Evolutionary conservation across 2,113 vertebrate species (phyloP), one percentile per base, ranked within the genome.

Genomic region (Aleadryas rufinucha): DNA sequence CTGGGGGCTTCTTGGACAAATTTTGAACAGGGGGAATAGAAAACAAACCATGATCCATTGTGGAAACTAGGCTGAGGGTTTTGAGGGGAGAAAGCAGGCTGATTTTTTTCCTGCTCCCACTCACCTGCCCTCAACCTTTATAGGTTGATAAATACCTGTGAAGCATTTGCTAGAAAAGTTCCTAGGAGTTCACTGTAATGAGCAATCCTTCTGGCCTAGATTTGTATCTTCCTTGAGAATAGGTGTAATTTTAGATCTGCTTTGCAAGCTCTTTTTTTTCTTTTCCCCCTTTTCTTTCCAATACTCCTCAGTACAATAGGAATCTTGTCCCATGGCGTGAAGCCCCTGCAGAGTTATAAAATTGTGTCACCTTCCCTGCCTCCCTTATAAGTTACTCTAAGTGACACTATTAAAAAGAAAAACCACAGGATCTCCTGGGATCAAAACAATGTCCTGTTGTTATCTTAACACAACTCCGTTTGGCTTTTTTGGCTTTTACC

Each of bases 201-300:
- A 98, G 95, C 97, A 97, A 97, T 90, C 95, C 97, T 98, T 95
- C 74, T 98, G 98, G 97, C 97, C 97, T 97, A 98, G 96, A 98
- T 98, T 97, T 97, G 96, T 96, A 94, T 97, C 97, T 98, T 98
- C 95, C 98, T 97, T 97, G 98, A 98, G 98, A 98, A 98, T 96
- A 98, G 95, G 89, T 96, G 95, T 97, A 97, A 98, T 98, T 98
- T 98, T 97, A 97, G 84, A 98, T 93, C 94, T 98, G 95, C 97
- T 97, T 97, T 96, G 95, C 96, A 95, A 95, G 95, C 87, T 87
- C 80, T 90, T 96, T 94, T 93, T 84, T 77, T 91, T 18, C 59
- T 60, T 82, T 91, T 2, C 81, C 87, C 93, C 84, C 76, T 91
- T 87, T 97, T 95, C 93, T 94, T 96, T 91, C 53, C 88, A 94